A percentile compares a stretch with the other conserved stretches of the same genome.
These are phyloP conservation scores for Mus pahari DNA, from an alignment of 2,113 vertebrate genomes.

Conservation along the genomic window DNA sequence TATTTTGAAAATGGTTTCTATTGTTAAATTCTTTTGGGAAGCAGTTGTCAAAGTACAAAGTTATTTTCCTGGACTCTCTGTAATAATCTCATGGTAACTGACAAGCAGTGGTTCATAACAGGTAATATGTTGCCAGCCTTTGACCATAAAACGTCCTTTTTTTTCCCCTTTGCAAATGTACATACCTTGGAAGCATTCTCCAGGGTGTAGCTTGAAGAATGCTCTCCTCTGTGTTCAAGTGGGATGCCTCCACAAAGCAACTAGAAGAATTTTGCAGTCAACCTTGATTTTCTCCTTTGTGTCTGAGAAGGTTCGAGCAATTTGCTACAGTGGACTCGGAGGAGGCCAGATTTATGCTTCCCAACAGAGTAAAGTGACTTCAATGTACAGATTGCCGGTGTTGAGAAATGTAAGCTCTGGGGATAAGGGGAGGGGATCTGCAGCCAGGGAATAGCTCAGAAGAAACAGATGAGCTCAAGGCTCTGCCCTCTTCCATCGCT, in stretches of 20 bases:
- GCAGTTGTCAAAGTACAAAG: not conserved
- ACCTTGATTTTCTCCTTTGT: constrained; percentile 62
- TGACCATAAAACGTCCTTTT: not conserved
- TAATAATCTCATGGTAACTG: not conserved
- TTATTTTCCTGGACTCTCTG: not conserved
- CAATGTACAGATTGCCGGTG: constrained; percentile 45
- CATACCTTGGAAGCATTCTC: not conserved
- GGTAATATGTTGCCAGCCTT: not conserved
- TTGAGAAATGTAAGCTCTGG: constrained; percentile 66
- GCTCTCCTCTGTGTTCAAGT: not conserved
- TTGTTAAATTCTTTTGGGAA: not conserved
- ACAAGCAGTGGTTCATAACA: not conserved
- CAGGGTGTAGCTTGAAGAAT: not conserved
- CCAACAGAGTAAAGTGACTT: constrained; percentile 60
- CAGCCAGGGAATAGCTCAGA: constrained; percentile 6
- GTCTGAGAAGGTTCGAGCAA: constrained; percentile 53
- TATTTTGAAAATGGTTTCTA: not conserved
- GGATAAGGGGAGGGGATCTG: constrained; percentile 17
- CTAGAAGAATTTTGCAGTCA: constrained; percentile 57
- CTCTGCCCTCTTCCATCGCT: not conserved
- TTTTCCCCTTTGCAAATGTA: not conserved
- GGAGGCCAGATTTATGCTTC: constrained; percentile 65
- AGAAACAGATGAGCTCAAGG: not conserved
- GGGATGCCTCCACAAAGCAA: not conserved
- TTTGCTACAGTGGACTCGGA: constrained; percentile 31